A percentile compares a stretch with the other conserved stretches of the same genome.
Conservation (phyloP, 1,140 invertebrate species). For the Brachionus koreanus region DNA sequence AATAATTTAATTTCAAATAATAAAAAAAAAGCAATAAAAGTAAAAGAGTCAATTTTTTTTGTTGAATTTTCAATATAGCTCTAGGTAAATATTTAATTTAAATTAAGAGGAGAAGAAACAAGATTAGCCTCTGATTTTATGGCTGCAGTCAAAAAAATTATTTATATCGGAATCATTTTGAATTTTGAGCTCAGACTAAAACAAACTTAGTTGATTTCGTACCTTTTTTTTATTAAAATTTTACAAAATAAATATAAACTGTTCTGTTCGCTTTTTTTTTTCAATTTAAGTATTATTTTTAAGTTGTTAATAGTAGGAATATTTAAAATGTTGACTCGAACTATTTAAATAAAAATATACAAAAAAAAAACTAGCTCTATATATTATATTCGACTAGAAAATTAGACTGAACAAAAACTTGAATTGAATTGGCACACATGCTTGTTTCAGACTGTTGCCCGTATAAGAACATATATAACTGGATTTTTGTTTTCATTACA, state of each 20-base stretch:
- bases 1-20: not conserved
- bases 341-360: not conserved
- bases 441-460: not conserved
- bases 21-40: slow-evolving; percentile 3
- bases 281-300: not conserved
- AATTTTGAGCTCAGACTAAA: not conserved
- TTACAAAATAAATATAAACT: not conserved
- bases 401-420: not conserved
- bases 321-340: not conserved
- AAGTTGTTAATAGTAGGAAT: not conserved
- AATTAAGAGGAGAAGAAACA: not conserved
- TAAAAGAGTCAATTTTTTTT: not conserved
- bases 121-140: not conserved
- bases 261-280: not conserved
- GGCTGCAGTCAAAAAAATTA: not conserved
- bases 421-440: not conserved
- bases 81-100: not conserved
- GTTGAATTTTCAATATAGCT: not conserved
- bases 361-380: too few relatives aligned
- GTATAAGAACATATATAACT: not conserved
- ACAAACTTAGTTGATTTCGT: not conserved
- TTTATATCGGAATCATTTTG: not conserved
- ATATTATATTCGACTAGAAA: not conserved
- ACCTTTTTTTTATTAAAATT: not conserved
- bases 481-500: not conserved